Conservation (phyloP, 2,113 vertebrate genomes). For the Festucalex cinctus region DNA sequence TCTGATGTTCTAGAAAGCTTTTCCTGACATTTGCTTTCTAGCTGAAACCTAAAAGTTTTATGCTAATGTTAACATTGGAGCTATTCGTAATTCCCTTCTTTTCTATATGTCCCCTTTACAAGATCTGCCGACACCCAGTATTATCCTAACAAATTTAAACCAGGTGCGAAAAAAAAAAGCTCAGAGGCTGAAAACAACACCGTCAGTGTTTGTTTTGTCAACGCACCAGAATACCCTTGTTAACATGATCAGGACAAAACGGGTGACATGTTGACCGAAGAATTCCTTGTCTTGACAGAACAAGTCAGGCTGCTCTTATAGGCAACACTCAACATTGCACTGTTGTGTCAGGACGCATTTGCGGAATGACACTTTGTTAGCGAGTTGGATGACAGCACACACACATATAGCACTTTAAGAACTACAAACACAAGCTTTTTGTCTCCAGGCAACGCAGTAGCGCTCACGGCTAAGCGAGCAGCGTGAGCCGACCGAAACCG, state of each 20-base stretch:
- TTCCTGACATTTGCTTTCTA: too few species aligned
- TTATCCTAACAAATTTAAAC: background rate
- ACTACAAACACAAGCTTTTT: slow-evolving; percentile 23
- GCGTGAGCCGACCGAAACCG: slow-evolving; percentile 40
- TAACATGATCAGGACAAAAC: background rate
- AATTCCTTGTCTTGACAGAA: slow-evolving; percentile 27
- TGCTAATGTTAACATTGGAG: too few species aligned
- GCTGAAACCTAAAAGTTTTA: too few species aligned
- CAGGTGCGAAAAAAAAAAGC: background rate
- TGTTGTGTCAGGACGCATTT: slow-evolving; percentile 5
- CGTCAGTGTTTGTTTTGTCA: background rate
- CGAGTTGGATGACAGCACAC: slow-evolving; percentile 13
- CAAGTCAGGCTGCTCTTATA: slow-evolving; percentile 27
- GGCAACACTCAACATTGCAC: background rate
- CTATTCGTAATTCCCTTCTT: too few species aligned
- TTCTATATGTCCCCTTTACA: background rate
- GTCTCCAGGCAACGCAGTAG: slow-evolving; percentile 53
- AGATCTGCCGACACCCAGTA: background rate
- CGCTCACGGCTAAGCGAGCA: slow-evolving; percentile 32
- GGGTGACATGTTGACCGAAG: slow-evolving; percentile 5
- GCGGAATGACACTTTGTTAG: slow-evolving; percentile 22
- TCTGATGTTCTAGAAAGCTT: too few species aligned
- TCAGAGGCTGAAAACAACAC: background rate
- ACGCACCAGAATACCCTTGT: background rate
- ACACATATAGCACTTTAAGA: slow-evolving; percentile 10